phyloP scores from a whole-genome alignment of 2,113 vertebrate species.

The Malurus cyaneus region DNA sequence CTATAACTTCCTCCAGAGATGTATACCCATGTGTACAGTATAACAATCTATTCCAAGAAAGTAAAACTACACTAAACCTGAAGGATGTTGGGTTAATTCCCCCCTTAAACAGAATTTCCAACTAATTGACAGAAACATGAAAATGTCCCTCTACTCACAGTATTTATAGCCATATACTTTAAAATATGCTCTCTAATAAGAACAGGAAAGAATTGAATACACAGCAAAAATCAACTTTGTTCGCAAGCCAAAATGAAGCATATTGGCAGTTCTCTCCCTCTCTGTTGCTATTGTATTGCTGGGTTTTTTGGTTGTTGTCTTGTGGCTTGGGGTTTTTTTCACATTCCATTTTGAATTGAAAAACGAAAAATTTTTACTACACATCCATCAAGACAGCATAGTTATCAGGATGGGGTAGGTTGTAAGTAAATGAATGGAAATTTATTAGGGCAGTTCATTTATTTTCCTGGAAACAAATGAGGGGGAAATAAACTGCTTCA shows the following conservation, averaged over 20 bases:
- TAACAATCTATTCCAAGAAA: not conserved
- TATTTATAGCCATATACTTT: conserved; percentile 14
- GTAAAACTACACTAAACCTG: not conserved
- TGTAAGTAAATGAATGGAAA: not conserved
- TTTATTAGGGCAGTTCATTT: not conserved
- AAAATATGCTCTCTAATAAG: not conserved
- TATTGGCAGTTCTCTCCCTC: not conserved
- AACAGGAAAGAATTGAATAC: conserved; percentile 65
- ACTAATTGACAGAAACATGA: conserved; percentile 51
- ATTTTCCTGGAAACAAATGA: not conserved
- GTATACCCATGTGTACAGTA: not conserved
- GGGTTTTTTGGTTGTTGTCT: not conserved
- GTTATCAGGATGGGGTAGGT: not conserved
- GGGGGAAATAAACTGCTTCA: not conserved
- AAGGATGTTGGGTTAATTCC: not conserved
- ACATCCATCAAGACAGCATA: not conserved
- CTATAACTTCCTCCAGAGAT: not conserved
- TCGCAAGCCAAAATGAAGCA: conserved; percentile 58
- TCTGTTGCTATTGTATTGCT: not conserved
- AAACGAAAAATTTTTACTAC: not conserved
- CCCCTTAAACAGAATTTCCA: conserved; percentile 37
- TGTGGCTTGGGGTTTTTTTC: not conserved
- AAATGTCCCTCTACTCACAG: conserved; percentile 28
- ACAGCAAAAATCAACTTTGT: conserved; percentile 62
- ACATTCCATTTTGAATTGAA: not conserved